Evolutionary conservation across 2,113 vertebrate species (phyloP).

Genomic region (Phylloscopus trochiloides): DNA sequence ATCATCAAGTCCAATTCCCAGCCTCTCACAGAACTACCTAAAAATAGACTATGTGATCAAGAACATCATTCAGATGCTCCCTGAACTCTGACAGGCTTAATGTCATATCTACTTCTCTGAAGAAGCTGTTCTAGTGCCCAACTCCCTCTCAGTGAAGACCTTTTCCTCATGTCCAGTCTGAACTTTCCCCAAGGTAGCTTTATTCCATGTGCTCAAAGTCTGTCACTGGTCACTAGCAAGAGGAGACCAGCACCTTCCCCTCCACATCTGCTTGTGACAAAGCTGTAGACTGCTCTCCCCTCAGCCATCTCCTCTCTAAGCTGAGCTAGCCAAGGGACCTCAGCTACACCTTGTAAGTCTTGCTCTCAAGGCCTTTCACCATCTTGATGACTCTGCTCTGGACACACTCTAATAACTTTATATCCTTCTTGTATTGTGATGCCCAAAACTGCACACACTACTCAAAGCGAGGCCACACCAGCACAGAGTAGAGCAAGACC

Average conservation of each 20-base stretch:
- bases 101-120: accelerated
- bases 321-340: neutral
- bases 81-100: neutral
- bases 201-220: neutral
- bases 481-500: neutral
- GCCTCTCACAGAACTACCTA: neutral
- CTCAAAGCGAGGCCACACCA: accelerated
- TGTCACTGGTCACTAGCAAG: neutral
- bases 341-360: neutral
- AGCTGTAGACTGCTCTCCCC: neutral
- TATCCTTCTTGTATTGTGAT: too few relatives aligned
- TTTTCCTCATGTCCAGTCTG: neutral
- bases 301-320: neutral
- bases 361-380: neutral
- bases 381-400: neutral
- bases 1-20: neutral
- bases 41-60: neutral
- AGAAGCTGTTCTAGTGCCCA: neutral
- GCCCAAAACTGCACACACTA: neutral
- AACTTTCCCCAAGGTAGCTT: neutral
- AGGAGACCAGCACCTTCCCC: neutral
- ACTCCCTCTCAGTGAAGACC: neutral
- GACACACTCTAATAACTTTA: neutral
- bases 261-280: neutral
- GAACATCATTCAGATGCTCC: accelerated